Evolutionary conservation across 1,140 invertebrate species (phyloP).

Genomic region (Phthorimaea operculella): DNA sequence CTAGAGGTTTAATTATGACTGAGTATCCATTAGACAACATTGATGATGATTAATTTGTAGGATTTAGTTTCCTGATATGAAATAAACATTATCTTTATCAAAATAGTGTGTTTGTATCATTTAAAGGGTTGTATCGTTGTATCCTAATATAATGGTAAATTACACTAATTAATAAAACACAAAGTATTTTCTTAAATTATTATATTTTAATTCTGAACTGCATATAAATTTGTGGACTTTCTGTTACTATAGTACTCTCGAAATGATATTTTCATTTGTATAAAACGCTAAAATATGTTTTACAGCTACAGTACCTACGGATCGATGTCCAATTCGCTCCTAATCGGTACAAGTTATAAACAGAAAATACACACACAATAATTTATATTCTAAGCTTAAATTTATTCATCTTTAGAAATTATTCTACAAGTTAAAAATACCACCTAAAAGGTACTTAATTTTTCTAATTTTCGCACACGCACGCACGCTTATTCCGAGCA

Average conservation of each 20-base stretch:
- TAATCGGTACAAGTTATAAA: slow-evolving; percentile 37
- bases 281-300: slow-evolving; percentile 63
- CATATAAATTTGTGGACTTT: slow-evolving; percentile 68
- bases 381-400: slow-evolving; percentile 61
- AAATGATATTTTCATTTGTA: slow-evolving; percentile 60
- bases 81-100: too few species aligned
- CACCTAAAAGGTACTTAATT: slow-evolving; percentile 58
- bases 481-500: slow-evolving; percentile 38
- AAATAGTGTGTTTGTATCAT: too few species aligned
- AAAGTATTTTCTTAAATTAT: slow-evolving; percentile 47
- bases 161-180: background rate
- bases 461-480: slow-evolving; percentile 44
- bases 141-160: background rate
- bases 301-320: slow-evolving; percentile 58
- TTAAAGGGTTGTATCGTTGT: background rate
- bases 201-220: slow-evolving; percentile 65
- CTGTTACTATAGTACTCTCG: slow-evolving; percentile 65
- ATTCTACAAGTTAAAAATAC: slow-evolving; percentile 55
- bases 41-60: slow-evolving; percentile 38
- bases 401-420: slow-evolving; percentile 40
- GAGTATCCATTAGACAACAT: slow-evolving; percentile 53
- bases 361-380: slow-evolving; percentile 65
- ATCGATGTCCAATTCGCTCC: slow-evolving; percentile 37
- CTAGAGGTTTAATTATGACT: slow-evolving; percentile 50
- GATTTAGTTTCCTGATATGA: too few species aligned